These are phyloP conservation scores for Patella ulyssiponensis DNA, from an alignment of 2,888 invertebrate species.

Conservation along the genomic window DNA sequence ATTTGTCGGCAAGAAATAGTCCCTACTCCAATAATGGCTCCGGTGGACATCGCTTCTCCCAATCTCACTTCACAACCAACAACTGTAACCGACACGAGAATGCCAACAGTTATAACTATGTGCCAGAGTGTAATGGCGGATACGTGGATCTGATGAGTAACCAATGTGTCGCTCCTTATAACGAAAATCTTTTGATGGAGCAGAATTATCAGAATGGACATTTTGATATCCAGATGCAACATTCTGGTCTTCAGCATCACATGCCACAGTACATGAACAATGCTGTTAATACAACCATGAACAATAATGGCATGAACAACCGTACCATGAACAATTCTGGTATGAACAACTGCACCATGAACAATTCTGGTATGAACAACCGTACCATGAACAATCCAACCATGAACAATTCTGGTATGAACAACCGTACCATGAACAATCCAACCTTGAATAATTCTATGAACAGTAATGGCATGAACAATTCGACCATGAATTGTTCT, in stretches of 20 bases:
- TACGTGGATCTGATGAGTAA: conserved; percentile 61
- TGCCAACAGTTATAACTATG: conserved; percentile 44
- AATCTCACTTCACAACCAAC: conserved; percentile 18
- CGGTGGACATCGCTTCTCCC: conserved; percentile 50
- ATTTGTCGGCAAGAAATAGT: conserved; percentile 67
- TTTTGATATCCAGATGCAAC: conserved; percentile 19
- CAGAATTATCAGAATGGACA: conserved; percentile 43
- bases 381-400: neutral
- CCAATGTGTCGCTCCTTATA: conserved; percentile 63
- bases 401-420: conserved; percentile 15
- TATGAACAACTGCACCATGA: conserved; percentile 15
- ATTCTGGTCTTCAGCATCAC: conserved; percentile 7
- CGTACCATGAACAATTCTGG: conserved; percentile 4
- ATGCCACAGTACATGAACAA: conserved; percentile 13
- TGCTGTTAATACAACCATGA: conserved; percentile 8
- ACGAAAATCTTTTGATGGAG: conserved; percentile 61
- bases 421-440: conserved; percentile 16
- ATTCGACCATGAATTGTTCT: conserved; percentile 13
- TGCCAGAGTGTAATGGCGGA: conserved; percentile 41
- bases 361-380: conserved; percentile 14
- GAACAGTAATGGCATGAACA: conserved; percentile 17
- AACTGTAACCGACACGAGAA: conserved; percentile 49
- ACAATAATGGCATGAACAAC: conserved; percentile 14
- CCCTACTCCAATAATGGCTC: conserved; percentile 61
- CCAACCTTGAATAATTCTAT: conserved; percentile 11